These are phyloP conservation scores for Oncorhynchus masou DNA, from an alignment of 2,113 vertebrate species.

Conservation along the genomic window DNA sequence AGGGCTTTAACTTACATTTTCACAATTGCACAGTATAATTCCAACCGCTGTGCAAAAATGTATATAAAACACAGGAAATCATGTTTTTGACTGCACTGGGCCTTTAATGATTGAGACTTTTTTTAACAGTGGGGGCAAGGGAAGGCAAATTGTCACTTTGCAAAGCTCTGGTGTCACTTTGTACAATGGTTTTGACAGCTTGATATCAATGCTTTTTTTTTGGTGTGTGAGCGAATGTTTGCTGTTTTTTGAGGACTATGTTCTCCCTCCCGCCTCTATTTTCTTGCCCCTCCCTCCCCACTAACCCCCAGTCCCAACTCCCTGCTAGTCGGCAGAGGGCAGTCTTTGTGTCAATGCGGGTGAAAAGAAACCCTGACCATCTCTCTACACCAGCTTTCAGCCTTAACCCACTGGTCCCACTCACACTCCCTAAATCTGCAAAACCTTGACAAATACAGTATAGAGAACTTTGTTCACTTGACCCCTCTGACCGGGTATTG, in stretches of 20 bases:
- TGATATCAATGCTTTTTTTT: constrained; percentile 50
- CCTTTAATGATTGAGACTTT: constrained; percentile 3
- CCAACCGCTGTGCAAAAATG: too few relatives aligned
- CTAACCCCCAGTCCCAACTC: constrained; percentile 14
- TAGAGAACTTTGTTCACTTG: not conserved
- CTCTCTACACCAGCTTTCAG: constrained; percentile 74
- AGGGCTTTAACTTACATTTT: too few relatives aligned
- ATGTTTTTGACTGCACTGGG: too few relatives aligned
- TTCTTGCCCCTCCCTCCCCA: constrained; percentile 29
- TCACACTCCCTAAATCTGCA: constrained; percentile 24
- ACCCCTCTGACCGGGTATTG: constrained; percentile 3
- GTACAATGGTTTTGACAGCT: constrained; percentile 66
- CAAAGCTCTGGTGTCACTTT: constrained; percentile 76
- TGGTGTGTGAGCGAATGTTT: constrained; percentile 59
- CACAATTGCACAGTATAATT: too few relatives aligned
- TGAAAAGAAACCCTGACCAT: constrained; percentile 51
- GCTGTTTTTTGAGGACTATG: constrained; percentile 62
- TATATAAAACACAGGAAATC: too few relatives aligned
- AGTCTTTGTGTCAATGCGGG: constrained; percentile 54
- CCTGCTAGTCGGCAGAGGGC: not conserved
- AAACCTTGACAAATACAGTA: constrained; percentile 27
- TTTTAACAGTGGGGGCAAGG: constrained; percentile 29
- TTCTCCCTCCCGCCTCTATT: constrained; percentile 36
- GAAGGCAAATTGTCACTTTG: constrained; percentile 74
- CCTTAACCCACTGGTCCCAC: constrained; percentile 66